Conservation (phyloP, 1,140 invertebrate genomes). For the Magallana gigas region DNA sequence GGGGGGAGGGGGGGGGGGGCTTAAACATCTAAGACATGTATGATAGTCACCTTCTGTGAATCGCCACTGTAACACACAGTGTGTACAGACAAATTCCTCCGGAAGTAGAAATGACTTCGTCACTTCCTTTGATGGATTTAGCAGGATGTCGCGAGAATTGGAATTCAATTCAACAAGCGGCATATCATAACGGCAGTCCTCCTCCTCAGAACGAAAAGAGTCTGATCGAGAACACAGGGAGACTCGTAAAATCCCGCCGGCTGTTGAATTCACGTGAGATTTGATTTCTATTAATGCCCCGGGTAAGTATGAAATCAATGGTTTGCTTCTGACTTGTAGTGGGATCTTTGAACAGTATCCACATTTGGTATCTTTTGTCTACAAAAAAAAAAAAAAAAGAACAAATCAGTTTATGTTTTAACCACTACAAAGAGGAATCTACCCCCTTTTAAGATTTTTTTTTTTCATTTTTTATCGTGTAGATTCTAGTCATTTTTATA, state of each 20-base stretch:
- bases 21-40: neutral
- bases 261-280: slow-evolving; percentile 2
- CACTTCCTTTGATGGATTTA: neutral
- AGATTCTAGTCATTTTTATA: no score
- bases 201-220: neutral
- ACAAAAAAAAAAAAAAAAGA: neutral
- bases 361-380: neutral
- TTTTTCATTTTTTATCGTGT: no score
- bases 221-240: slow-evolving; percentile 10
- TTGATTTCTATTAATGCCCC: neutral
- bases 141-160: neutral
- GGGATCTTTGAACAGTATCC: neutral
- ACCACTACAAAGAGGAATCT: no score
- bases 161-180: neutral
- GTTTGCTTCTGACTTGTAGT: neutral
- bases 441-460: no score
- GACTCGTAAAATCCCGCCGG: slow-evolving; percentile 1
- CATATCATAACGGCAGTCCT: neutral
- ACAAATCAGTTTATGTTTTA: no score
- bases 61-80: slow-evolving; percentile 6
- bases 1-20: neutral
- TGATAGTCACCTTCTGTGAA: neutral
- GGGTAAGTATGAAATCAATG: neutral
- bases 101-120: neutral
- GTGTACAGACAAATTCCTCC: neutral